Evolutionary conservation across 1,140 invertebrate species (phyloP).

Genomic region (Hylyphantes graminicola): DNA sequence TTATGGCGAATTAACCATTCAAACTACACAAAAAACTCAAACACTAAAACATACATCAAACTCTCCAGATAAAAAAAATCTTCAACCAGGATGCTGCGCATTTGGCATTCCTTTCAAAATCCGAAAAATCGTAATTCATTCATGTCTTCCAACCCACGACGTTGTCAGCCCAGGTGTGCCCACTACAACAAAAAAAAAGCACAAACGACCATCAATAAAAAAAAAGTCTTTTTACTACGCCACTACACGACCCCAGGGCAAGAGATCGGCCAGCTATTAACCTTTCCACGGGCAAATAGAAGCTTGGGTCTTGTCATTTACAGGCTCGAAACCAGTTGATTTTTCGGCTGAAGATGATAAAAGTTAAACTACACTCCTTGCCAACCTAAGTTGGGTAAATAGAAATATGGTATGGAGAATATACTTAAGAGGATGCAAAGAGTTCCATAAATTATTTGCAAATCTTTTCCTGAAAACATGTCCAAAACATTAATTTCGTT

Average conservation of each 20-base stretch:
- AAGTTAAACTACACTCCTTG: too few relatives aligned
- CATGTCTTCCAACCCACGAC: conserved; percentile 30
- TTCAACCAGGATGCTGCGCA: not conserved
- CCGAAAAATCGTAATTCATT: conserved; percentile 36
- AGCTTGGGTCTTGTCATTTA: conserved; percentile 10
- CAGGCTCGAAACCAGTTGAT: conserved; percentile 17
- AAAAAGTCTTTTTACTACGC: not conserved
- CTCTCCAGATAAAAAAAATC: not conserved
- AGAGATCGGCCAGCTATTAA: not conserved
- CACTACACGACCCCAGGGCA: not conserved
- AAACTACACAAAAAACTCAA: not conserved
- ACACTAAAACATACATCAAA: not conserved
- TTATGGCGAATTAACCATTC: too few relatives aligned
- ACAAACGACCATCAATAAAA: conserved; percentile 3
- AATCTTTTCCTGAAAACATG: too few relatives aligned
- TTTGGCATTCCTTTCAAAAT: not conserved
- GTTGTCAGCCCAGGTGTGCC: conserved; percentile 40
- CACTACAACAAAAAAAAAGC: not conserved
- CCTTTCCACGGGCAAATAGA: conserved; percentile 34
- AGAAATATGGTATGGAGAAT: too few relatives aligned
- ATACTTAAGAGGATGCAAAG: too few relatives aligned
- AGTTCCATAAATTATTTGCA: too few relatives aligned
- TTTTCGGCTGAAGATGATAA: too few relatives aligned
- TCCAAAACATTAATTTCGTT: too few relatives aligned
- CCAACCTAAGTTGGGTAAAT: too few relatives aligned